phyloP scores from a whole-genome alignment of 2,113 vertebrate genomes.

The Lynx canadensis region DNA sequence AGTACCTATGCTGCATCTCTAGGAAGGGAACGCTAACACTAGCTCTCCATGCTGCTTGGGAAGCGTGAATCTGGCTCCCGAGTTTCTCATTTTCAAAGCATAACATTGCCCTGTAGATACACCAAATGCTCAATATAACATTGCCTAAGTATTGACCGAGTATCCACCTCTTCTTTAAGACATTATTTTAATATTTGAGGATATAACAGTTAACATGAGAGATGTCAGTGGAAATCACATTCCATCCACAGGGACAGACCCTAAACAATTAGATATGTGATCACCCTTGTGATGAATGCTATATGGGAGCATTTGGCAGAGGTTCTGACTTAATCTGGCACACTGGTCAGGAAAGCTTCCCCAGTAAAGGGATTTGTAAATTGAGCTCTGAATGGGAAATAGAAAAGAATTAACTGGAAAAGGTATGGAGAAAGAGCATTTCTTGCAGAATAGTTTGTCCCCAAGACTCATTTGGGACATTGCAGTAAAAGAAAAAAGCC shows the following conservation, averaged over 20 bases:
- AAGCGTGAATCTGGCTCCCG: neutral
- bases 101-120: neutral
- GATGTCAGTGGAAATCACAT: neutral
- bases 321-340: neutral
- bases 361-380: neutral
- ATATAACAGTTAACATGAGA: neutral
- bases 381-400: neutral
- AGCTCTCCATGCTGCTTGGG: neutral
- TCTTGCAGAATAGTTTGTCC: neutral
- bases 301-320: neutral
- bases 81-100: neutral
- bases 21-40: neutral
- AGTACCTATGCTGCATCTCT: neutral
- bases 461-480: neutral
- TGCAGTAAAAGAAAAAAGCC: neutral
- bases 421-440: neutral
- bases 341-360: neutral
- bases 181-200: neutral
- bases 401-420: conserved; percentile 21
- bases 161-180: neutral
- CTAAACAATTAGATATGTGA: neutral
- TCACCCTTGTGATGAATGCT: neutral
- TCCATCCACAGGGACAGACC: neutral
- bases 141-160: neutral
- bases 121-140: neutral